phyloP scores from a whole-genome alignment of 2,888 invertebrate species.

The Drosophila diplacantha region DNA sequence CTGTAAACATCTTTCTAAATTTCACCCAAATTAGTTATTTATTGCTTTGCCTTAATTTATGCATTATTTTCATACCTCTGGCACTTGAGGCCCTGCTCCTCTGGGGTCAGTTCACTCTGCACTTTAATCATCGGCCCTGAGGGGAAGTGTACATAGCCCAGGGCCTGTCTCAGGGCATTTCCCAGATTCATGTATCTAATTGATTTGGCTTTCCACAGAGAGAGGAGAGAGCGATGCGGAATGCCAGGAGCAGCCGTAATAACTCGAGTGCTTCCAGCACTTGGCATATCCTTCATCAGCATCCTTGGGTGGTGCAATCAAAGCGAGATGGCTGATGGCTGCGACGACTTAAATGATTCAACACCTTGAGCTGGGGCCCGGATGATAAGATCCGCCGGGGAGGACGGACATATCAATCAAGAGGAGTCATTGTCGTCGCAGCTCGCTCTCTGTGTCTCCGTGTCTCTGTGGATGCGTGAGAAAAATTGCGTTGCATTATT shows the following conservation, averaged over 20 bases:
- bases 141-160: neutral
- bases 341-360: conserved; percentile 68
- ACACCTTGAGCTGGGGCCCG: conserved; percentile 64
- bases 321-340: conserved; percentile 33
- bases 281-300: conserved; percentile 28
- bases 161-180: conserved; percentile 9
- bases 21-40: neutral
- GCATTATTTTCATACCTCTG: neutral
- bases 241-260: conserved; percentile 52
- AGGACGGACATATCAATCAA: conserved; percentile 67
- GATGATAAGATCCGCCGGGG: conserved; percentile 60
- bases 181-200: conserved; percentile 38
- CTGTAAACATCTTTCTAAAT: neutral
- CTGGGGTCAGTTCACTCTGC: conserved; percentile 8
- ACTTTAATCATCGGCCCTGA: conserved; percentile 25
- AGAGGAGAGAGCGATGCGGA: conserved; percentile 4
- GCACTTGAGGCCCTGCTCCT: neutral
- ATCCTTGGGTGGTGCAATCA: conserved; percentile 53
- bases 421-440: conserved; percentile 34
- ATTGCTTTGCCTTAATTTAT: neutral
- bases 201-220: conserved; percentile 30
- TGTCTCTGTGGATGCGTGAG: conserved; percentile 45
- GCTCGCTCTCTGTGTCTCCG: neutral
- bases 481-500: conserved; percentile 70
- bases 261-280: conserved; percentile 36